Evolutionary conservation across 2,888 invertebrate genomes (phyloP), one percentile per base, ranked within the genome.

Genomic region (Luperina testacea): DNA sequence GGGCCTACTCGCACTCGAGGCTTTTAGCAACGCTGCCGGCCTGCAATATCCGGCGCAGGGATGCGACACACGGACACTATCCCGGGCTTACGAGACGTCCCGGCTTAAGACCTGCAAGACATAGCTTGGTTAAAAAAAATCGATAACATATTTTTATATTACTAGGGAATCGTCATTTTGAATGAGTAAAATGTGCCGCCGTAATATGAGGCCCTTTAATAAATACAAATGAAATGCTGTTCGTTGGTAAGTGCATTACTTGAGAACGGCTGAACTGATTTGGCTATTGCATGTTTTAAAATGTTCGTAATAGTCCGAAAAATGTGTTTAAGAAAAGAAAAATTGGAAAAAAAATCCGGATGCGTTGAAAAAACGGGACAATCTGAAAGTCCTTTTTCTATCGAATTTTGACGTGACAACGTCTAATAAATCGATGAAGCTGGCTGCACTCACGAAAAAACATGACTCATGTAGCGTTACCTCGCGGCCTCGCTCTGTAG

Each of bases 31-130:
- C 73, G 86, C 86, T 75, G 82, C 76, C 77, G 77, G 79, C 80
- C 79, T 77, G 86, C 81, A 89, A 90, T 86, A 87, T 88, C 90
- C 89, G 89, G 87, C 71, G 68, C 63, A 81, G 87, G 61, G 87
- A 74, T 77, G 85, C 64, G 80, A 80, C 85, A 68, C 81, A 32
- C 71, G 63, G 42, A 13, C 48, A 38, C n/a, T 64, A 48, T 73
- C 77, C 69, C 75, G 78, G 61, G 67, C 51, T 65, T 48, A 32
- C 70, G 69, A 71, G 70, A 74, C 53, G n/a, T 11, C 4, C 11
- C 20, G 17, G 32, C 57, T 51, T 63, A 42, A 67, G 17, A 73
- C 57, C 32, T 76, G 45, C 2, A 27, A 45, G 20, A 67, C 20
- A 72, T 69, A 65, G 6, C 27, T 24, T 20, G 57, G 53, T 59